These are phyloP conservation scores for Zaprionus inermis DNA, from an alignment of 1,140 invertebrate genomes.

Conservation along the genomic window DNA sequence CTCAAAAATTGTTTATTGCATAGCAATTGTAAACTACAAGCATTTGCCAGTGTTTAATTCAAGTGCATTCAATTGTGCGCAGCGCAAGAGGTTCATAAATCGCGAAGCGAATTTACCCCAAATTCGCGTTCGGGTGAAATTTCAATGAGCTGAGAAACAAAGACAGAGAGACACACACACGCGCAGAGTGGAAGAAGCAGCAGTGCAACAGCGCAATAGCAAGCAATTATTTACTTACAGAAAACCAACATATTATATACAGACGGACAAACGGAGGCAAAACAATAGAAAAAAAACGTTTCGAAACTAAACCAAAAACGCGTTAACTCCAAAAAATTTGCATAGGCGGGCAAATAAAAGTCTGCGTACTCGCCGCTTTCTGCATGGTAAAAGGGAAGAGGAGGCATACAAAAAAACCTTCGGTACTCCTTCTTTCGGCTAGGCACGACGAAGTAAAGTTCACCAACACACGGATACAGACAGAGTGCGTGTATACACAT, in stretches of 20 bases:
- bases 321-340: constrained; percentile 28
- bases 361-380: constrained; percentile 50
- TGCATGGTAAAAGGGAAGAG: constrained; percentile 43
- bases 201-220: constrained; percentile 80
- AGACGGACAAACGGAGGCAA: constrained; percentile 38
- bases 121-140: constrained; percentile 79
- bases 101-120: constrained; percentile 70
- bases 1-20: constrained; percentile 63
- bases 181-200: constrained; percentile 65
- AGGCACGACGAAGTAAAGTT: constrained; percentile 54
- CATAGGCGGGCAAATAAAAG: constrained; percentile 36
- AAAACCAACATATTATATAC: constrained; percentile 64
- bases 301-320: constrained; percentile 28
- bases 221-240: constrained; percentile 82
- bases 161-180: constrained; percentile 74
- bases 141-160: constrained; percentile 83
- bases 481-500: constrained; percentile 46
- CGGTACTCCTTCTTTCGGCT: constrained; percentile 66
- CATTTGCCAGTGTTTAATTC: constrained; percentile 39
- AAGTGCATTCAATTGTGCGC: constrained; percentile 48
- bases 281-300: constrained; percentile 32
- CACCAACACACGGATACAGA: constrained; percentile 62
- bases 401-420: constrained; percentile 59
- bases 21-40: constrained; percentile 49
- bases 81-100: constrained; percentile 67